These are phyloP conservation scores for Falco columbarius DNA, from an alignment of 2,797 vertebrate genomes.

Conservation along the genomic window DNA sequence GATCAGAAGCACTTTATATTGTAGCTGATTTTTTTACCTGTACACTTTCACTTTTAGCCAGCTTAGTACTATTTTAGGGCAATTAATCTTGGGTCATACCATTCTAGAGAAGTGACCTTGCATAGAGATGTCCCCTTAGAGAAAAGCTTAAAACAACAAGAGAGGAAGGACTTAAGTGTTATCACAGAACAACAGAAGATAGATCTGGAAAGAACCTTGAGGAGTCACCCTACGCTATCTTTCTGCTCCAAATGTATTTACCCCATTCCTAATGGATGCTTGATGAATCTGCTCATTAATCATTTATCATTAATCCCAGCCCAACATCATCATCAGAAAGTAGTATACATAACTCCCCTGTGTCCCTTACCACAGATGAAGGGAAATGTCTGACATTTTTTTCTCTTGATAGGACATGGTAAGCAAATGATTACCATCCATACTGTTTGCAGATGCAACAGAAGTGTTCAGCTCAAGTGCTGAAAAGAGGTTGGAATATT, in stretches of 20 bases:
- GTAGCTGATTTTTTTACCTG: neutral
- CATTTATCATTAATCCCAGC: slow-evolving; percentile 30
- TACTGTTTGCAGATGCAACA: slow-evolving; percentile 50
- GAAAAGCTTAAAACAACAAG: neutral
- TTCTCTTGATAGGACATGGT: slow-evolving; percentile 15
- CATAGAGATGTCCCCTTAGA: neutral
- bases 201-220: slow-evolving; percentile 22
- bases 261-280: neutral
- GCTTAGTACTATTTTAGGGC: neutral
- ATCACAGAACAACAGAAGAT: neutral
- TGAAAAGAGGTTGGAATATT: slow-evolving; percentile 46
- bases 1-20: neutral
- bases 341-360: neutral
- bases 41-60: neutral
- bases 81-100: neutral
- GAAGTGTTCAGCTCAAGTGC: slow-evolving; percentile 28
- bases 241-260: neutral
- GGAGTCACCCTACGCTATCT: neutral
- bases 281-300: slow-evolving; percentile 46
- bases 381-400: slow-evolving; percentile 38
- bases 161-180: neutral
- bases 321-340: slow-evolving; percentile 38
- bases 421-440: slow-evolving; percentile 49
- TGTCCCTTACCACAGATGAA: neutral
- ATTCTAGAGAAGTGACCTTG: neutral